Evolutionary conservation across 2,888 invertebrate species (phyloP), one percentile per base, ranked within the genome.

Genomic region (Eupithecia dodoneata): DNA sequence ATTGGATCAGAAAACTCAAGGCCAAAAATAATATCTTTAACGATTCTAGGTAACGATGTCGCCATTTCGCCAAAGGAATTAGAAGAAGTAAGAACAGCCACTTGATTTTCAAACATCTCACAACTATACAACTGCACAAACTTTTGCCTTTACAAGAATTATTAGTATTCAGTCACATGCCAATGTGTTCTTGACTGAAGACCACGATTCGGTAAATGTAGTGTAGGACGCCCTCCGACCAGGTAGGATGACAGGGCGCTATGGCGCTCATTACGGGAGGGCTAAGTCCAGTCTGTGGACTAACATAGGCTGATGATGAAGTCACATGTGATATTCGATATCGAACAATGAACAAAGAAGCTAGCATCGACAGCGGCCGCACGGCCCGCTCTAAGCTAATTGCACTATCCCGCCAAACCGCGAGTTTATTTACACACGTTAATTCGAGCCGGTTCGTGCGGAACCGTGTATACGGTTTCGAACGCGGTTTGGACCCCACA

Each of bases 351-450:
- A 63, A 63, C 30, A 30, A 30, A 42, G 15, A 66, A 42, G 42
- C 42, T 49, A 55, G 3, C n/a, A 71, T 72, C 30, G 67, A 75
- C 66, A 44, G 71, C 13, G 12, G 59, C n/a, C 13, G 67, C 41
- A 47, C 65, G 59, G 30, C 55, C 65, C 13, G 7, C 71, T 66
- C 49, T 76, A 72, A 45, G 47, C 74, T 15, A 76, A 73, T 73
- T 77, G 76, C 76, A 79, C 63, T 73, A 69, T 72, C 75, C 76
- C 67, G 77, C 76, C 74, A 80, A 76, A 78, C 80, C 79, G 74
- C 79, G 75, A 65, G 79, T 67, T 76, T 70, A 80, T 77, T 78
- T 79, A 71, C 75, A 74, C 65, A 75, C 77, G 76, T 77, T 79
- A 80, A 78, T 80, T 79, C 47, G 73, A 67, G 45, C 71, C 75